A percentile compares a stretch with the other conserved stretches of the same genome.
These are phyloP conservation scores for Suncus etruscus DNA, from an alignment of 2,113 vertebrate genomes.

Conservation along the genomic window DNA sequence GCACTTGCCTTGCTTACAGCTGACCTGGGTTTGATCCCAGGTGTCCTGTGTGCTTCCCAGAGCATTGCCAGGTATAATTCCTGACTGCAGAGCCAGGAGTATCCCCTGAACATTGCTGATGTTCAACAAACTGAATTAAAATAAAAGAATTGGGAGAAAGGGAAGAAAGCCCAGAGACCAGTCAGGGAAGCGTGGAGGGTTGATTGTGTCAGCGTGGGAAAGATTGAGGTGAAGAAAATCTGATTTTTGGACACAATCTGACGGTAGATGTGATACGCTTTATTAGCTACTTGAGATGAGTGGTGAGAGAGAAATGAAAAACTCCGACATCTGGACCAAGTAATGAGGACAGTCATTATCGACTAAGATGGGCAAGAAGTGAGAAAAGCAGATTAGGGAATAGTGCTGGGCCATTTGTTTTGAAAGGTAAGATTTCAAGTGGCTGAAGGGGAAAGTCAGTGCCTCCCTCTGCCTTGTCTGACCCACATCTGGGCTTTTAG, in stretches of 20 bases:
- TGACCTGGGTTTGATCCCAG: too few species aligned
- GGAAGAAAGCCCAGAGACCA: background rate
- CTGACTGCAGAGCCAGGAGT: too few species aligned
- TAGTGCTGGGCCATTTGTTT: background rate
- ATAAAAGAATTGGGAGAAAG: too few species aligned
- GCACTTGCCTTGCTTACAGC: too few species aligned
- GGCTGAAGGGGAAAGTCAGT: too few species aligned
- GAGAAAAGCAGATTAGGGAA: background rate
- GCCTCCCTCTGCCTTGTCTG: fast-evolving
- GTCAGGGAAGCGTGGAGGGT: background rate
- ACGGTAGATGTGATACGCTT: background rate
- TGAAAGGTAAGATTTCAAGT: too few species aligned
- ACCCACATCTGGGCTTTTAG: too few species aligned
- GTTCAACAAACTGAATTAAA: too few species aligned
- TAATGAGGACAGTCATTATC: background rate
- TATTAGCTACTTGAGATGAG: background rate
- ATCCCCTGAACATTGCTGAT: too few species aligned
- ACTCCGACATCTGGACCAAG: background rate
- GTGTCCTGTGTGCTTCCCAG: too few species aligned
- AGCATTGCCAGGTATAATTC: too few species aligned
- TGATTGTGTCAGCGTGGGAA: background rate
- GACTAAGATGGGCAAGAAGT: background rate
- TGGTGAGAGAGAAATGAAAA: background rate
- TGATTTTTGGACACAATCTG: background rate
- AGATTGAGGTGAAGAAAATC: background rate